These are phyloP conservation scores for Theristicus caerulescens DNA, from an alignment of 2,113 vertebrate species.

Conservation along the genomic window DNA sequence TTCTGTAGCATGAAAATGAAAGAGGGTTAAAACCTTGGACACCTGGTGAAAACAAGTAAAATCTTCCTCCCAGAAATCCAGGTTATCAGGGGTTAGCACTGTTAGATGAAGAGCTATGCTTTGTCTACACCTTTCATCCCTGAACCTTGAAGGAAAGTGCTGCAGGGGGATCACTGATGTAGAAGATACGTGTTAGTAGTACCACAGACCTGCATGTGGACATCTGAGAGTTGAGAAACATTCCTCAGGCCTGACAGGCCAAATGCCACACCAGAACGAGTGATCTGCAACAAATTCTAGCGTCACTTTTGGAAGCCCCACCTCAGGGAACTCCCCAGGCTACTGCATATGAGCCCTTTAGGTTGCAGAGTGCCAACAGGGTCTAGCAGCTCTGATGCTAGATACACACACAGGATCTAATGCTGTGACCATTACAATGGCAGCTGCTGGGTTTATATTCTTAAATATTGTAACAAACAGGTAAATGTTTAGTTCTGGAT, in stretches of 20 bases:
- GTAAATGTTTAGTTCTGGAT: background rate
- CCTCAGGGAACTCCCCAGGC: background rate
- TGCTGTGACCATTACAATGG: background rate
- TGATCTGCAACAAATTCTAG: background rate
- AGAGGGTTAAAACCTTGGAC: background rate
- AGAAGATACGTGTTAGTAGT: background rate
- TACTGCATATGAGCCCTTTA: fast-evolving
- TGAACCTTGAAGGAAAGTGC: background rate
- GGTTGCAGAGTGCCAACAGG: background rate
- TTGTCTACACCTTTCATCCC: background rate
- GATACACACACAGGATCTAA: background rate
- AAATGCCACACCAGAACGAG: background rate
- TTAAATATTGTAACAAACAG: background rate
- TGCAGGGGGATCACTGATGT: background rate
- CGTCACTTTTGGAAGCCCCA: background rate
- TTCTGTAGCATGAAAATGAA: background rate
- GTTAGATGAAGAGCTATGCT: background rate
- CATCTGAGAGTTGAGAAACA: background rate
- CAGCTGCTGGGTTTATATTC: background rate
- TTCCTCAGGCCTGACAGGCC: background rate
- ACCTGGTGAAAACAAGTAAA: background rate
- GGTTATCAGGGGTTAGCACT: background rate
- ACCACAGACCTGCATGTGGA: fast-evolving
- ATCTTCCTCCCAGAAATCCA: background rate
- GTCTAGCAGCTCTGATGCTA: background rate